These are phyloP conservation scores for Spilarctia lutea DNA, from an alignment of 2,888 invertebrate species.

Conservation along the genomic window DNA sequence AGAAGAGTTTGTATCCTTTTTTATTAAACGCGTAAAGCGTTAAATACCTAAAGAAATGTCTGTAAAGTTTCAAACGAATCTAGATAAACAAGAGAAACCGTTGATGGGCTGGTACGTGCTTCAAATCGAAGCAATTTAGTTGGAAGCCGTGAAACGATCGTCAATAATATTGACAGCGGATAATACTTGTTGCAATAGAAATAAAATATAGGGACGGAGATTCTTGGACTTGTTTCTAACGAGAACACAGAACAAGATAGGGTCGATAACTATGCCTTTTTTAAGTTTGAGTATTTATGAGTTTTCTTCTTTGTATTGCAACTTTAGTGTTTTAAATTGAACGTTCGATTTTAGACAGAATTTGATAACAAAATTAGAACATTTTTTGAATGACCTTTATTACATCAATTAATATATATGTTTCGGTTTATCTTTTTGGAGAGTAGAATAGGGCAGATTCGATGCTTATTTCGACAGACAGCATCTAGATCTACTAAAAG, in stretches of 20 bases:
- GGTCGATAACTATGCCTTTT: conserved; percentile 45
- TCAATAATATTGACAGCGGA: conserved; percentile 80
- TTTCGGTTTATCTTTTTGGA: background rate
- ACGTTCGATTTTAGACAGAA: background rate
- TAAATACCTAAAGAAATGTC: background rate
- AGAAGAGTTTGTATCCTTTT: background rate
- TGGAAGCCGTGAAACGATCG: conserved; percentile 66
- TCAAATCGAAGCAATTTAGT: conserved; percentile 70
- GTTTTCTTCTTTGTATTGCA: background rate
- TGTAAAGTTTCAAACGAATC: conserved; percentile 26
- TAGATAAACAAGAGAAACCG: conserved; percentile 55
- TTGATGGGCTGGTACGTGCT: conserved; percentile 51
- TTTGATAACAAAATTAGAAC: background rate
- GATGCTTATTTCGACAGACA: background rate
- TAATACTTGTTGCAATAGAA: conserved; percentile 75
- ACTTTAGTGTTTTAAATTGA: background rate
- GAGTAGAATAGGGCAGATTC: background rate
- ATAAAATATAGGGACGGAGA: conserved; percentile 66
- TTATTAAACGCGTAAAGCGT: background rate
- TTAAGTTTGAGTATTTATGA: background rate
- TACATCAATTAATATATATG: background rate
- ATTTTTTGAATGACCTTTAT: too few relatives aligned
- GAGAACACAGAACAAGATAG: conserved; percentile 52
- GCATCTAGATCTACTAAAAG: background rate
- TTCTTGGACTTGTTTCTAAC: conserved; percentile 58